Percentiles rank a stretch among this genome's conserved stretches.
phyloP scores from a whole-genome alignment of 2,797 vertebrate species.

The Eulemur coronatus region DNA sequence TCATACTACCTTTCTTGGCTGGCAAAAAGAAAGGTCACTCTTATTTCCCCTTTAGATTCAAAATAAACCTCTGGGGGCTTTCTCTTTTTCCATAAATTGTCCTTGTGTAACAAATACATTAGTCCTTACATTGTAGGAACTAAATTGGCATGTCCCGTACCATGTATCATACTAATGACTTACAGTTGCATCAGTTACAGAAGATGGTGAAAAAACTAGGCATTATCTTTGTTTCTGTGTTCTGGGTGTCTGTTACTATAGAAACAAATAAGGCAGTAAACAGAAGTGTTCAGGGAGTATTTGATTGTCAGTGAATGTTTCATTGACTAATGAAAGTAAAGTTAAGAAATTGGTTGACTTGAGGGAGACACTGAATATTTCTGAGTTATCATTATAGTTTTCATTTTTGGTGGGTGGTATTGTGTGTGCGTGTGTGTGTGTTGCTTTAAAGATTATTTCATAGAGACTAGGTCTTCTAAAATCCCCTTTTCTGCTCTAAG shows the following conservation, averaged over 20 bases:
- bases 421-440: too few species aligned
- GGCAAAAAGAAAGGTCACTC: not conserved
- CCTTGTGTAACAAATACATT: not conserved
- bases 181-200: constrained; percentile 1
- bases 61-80: not conserved
- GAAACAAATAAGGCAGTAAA: constrained; percentile 51
- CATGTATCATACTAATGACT: not conserved
- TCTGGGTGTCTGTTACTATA: constrained; percentile 31
- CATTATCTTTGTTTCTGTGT: constrained; percentile 17
- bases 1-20: not conserved
- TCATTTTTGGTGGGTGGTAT: not conserved
- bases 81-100: constrained; percentile 1
- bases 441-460: constrained; percentile 37
- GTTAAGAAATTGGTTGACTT: constrained; percentile 29
- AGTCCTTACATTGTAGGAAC: constrained; percentile 11
- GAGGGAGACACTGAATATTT: constrained; percentile 17
- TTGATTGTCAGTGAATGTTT: constrained; percentile 37
- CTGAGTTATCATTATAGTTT: constrained; percentile 22
- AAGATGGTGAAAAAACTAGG: constrained; percentile 21
- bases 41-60: constrained; percentile 1
- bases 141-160: not conserved
- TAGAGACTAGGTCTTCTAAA: not conserved
- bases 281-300: constrained; percentile 36
- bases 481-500: not conserved
- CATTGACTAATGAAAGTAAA: constrained; percentile 49